phyloP scores from a whole-genome alignment of 2,888 invertebrate species.

The Drosophila longiperda region DNA sequence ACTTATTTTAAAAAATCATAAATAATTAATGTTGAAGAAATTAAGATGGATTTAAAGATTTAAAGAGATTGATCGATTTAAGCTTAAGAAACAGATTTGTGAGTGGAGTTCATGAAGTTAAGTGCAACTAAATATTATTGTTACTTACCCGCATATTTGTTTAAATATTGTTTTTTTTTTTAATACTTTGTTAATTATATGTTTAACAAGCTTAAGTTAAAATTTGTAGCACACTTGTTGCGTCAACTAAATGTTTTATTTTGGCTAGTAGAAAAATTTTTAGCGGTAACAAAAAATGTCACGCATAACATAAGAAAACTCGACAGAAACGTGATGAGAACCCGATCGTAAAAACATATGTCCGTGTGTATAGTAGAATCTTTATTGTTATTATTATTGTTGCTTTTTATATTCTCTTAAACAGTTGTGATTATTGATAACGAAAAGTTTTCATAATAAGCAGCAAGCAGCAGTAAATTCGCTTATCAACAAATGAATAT shows the following conservation, averaged over 20 bases:
- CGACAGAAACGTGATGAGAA: conserved; percentile 61
- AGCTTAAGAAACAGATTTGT: neutral
- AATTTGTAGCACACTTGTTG: neutral
- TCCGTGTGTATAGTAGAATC: conserved; percentile 18
- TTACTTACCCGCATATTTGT: neutral
- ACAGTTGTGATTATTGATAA: conserved; percentile 22
- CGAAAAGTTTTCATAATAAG: conserved; percentile 6
- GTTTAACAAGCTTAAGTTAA: neutral
- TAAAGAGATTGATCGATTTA: conserved; percentile 26
- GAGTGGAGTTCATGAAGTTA: neutral
- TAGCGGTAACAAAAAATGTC: conserved; percentile 1
- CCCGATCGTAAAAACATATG: conserved; percentile 5
- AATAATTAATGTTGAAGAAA: neutral
- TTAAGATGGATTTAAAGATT: neutral
- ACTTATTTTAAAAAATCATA: conserved; percentile 5
- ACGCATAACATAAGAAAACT: conserved; percentile 29
- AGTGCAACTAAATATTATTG: neutral
- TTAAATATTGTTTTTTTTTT: neutral
- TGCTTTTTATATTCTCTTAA: neutral
- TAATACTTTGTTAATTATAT: neutral
- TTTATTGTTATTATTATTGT: neutral
- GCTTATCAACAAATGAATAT: conserved; percentile 13
- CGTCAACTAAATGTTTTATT: neutral
- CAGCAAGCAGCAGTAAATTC: neutral
- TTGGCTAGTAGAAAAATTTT: neutral